Evolutionary conservation across 2,888 invertebrate genomes (phyloP).

Genomic region (Unio pictorum): DNA sequence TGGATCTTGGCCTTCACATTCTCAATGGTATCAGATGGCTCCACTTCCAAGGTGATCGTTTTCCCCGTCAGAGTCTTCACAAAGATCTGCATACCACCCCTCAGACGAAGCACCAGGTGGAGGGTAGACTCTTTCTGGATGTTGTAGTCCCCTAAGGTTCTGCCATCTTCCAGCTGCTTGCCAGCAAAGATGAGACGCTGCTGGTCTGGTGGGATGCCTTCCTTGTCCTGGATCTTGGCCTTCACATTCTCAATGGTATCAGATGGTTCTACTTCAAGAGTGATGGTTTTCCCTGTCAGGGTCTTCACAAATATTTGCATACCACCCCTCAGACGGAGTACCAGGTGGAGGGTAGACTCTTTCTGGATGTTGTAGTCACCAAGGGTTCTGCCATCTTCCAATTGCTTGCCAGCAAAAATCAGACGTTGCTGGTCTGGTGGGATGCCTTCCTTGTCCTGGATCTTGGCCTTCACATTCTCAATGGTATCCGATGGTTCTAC

Average conservation of each 20-base stretch:
- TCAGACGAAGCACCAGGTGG: conserved; percentile 89
- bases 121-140: conserved; percentile 96
- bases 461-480: conserved; percentile 86
- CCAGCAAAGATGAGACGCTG: conserved; percentile 94
- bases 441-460: conserved; percentile 75
- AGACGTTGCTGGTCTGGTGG: conserved; percentile 81
- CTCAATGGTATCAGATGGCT: too few species aligned
- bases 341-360: conserved; percentile 93
- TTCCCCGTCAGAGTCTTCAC: too few species aligned
- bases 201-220: conserved; percentile 80
- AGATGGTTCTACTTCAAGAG: conserved; percentile 80
- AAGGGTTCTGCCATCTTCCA: conserved; percentile 93
- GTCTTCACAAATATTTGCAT: conserved; percentile 85
- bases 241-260: conserved; percentile 97
- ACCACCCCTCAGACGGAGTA: conserved; percentile 83
- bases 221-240: conserved; percentile 74
- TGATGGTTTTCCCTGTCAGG: conserved; percentile 69
- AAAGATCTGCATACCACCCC: conserved; percentile 82
- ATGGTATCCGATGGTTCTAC: conserved; percentile 90
- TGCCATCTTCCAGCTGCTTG: conserved; percentile 95
- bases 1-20: too few species aligned
- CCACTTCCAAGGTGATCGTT: too few species aligned
- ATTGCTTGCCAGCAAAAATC: conserved; percentile 85
- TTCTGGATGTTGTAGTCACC: conserved; percentile 96
- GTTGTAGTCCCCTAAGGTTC: conserved; percentile 93